These are phyloP conservation scores for Nasonia vitripennis DNA, from an alignment of 1,140 invertebrate species.

Conservation along the genomic window DNA sequence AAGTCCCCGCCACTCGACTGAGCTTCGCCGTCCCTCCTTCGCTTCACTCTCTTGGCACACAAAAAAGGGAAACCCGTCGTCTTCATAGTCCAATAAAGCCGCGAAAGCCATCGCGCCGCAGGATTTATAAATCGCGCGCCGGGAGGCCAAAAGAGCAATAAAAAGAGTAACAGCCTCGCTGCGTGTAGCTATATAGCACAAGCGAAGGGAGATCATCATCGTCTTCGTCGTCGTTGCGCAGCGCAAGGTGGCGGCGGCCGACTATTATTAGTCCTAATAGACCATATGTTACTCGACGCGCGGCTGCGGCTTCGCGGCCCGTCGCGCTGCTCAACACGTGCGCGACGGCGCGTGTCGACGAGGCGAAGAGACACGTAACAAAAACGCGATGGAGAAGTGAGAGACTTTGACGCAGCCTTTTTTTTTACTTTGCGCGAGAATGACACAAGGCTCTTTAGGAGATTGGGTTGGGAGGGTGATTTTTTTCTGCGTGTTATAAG, in stretches of 20 bases:
- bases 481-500: no score
- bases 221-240: not conserved
- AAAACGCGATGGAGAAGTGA: not conserved
- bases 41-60: not conserved
- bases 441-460: no score
- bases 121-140: conserved; percentile 24
- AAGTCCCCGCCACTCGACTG: not conserved
- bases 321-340: conserved; percentile 12
- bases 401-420: not conserved
- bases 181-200: not conserved
- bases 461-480: no score
- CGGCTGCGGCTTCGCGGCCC: conserved; percentile 42
- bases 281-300: conserved; percentile 66
- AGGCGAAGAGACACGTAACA: not conserved
- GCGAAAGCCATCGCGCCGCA: conserved; percentile 11
- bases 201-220: not conserved
- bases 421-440: no score
- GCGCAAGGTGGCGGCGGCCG: conserved; percentile 40
- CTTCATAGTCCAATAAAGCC: conserved; percentile 18
- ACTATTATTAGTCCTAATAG: conserved; percentile 74
- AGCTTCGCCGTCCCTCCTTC: not conserved
- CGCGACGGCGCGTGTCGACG: conserved; percentile 11
- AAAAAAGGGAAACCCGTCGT: not conserved
- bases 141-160: not conserved
- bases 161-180: not conserved